phyloP scores from a whole-genome alignment of 2,888 invertebrate genomes.

The Octonoba sinensis region DNA sequence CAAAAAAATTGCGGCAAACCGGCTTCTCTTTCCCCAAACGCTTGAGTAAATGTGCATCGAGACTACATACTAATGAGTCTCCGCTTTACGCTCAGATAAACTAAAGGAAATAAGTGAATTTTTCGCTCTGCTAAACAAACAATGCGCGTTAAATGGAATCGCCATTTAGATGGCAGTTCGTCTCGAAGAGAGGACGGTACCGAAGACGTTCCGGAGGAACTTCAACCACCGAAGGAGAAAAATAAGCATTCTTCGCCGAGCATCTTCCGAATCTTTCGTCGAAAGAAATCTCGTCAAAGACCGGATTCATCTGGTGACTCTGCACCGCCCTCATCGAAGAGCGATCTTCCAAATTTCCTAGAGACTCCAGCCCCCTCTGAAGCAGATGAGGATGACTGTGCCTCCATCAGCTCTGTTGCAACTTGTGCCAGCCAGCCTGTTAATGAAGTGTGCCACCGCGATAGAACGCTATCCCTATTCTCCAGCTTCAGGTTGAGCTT shows the following conservation, averaged over 20 bases:
- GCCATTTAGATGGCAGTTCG: conserved; percentile 55
- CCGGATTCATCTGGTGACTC: background rate
- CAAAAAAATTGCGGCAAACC: no score
- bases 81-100: no score
- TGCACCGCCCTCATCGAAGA: conserved; percentile 11
- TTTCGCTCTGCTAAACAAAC: conserved; percentile 1
- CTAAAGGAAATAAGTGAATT: no score
- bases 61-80: no score
- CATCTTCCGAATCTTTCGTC: conserved; percentile 42
- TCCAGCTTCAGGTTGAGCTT: conserved; percentile 48
- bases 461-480: conserved; percentile 44
- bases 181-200: conserved; percentile 12
- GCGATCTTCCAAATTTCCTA: background rate
- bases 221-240: conserved; percentile 2
- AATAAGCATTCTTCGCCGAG: conserved; percentile 4
- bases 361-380: conserved; percentile 9
- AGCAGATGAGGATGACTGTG: conserved; percentile 44
- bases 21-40: no score
- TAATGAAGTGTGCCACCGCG: conserved; percentile 39
- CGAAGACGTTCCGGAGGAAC: background rate
- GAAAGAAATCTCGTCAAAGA: conserved; percentile 24
- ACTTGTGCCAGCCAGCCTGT: conserved; percentile 44
- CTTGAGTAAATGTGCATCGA: no score
- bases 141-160: conserved; percentile 60
- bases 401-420: conserved; percentile 43